Base-by-base conservation (phyloP, 2,888 invertebrate genomes). In the Himalopsyche tibetana region DNA sequence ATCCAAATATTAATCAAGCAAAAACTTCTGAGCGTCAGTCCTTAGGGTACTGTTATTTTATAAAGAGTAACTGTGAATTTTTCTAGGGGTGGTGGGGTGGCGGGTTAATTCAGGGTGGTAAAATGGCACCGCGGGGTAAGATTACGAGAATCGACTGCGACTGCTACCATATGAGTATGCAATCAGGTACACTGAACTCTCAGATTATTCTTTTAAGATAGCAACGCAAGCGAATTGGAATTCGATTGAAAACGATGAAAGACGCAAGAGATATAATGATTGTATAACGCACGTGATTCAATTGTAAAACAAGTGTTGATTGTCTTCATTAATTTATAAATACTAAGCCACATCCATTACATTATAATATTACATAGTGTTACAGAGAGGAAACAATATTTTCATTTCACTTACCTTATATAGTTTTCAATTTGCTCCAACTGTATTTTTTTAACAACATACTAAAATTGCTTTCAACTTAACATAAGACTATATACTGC, bases 201-300 rank as follows among this genome's bases (percentile, higher is more conserved):
- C 38, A 74, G 74, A 74, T 74, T 74, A 74, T 74, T 74, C 74
- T 74, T 74, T 74, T 74, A 74, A 74, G 74, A 74, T 74, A 74
- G 74, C 38, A 12, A 74, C 74, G 74, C 12, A 74, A 74, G 74
- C 74, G 74, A 74, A 74, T 74, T 74, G 28, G 12, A 36, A 74
- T 38, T 74, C 74, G 38, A 74, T 74, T 36, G 74, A 15, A 74
- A 74, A 74, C 38, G 9, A 38, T 38, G 2, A 74, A 74, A 36
- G 51, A 51, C 15, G 15, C 15, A 5, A 8, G 9, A 74, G 36
- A 74, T 38, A 15, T 15, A 51, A 51, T 51, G 51, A 51, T 15
- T 28, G 74, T 38, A 74, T 15, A 11, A 36, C 19, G 11, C 9
- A 74, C 74, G 74, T 74, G 74, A 74, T 74, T 74, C 15, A 74